Evolutionary conservation across 2,113 vertebrate species (phyloP).

Genomic region (Scopus umbretta): DNA sequence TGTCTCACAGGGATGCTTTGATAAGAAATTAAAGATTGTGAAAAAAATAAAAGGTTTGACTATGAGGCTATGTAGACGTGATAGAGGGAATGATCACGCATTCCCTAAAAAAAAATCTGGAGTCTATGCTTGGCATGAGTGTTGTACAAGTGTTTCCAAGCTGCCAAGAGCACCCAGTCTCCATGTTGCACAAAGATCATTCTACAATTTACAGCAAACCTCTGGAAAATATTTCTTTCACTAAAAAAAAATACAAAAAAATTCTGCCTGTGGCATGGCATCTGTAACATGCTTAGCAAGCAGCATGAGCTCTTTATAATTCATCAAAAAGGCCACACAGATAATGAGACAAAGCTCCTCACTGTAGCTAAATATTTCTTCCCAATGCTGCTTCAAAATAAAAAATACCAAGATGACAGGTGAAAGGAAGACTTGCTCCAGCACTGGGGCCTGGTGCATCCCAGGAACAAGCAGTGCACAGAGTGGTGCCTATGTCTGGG

Average conservation of each 20-base stretch:
- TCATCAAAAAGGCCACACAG: slow-evolving; percentile 50
- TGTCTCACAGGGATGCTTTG: background rate
- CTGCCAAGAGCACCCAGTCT: background rate
- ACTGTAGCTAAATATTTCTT: background rate
- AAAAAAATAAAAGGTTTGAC: background rate
- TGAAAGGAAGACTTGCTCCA: too few species aligned
- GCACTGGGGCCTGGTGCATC: accelerated
- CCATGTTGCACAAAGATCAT: background rate
- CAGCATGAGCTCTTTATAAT: slow-evolving; percentile 39
- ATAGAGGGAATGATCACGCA: background rate
- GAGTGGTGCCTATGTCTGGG: accelerated
- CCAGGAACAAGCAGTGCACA: background rate
- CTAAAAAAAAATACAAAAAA: background rate
- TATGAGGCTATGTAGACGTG: background rate
- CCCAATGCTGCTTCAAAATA: background rate
- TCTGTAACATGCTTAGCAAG: background rate
- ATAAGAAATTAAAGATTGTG: background rate
- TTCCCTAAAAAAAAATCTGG: background rate
- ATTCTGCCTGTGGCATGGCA: background rate
- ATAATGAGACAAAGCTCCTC: background rate
- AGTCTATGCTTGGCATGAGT: background rate
- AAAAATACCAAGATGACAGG: accelerated
- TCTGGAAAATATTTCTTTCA: background rate
- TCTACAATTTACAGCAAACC: background rate
- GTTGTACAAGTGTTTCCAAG: background rate